Base-by-base conservation (phyloP, 1,140 invertebrate species). In the Bursaphelenchus mucronatus region DNA sequence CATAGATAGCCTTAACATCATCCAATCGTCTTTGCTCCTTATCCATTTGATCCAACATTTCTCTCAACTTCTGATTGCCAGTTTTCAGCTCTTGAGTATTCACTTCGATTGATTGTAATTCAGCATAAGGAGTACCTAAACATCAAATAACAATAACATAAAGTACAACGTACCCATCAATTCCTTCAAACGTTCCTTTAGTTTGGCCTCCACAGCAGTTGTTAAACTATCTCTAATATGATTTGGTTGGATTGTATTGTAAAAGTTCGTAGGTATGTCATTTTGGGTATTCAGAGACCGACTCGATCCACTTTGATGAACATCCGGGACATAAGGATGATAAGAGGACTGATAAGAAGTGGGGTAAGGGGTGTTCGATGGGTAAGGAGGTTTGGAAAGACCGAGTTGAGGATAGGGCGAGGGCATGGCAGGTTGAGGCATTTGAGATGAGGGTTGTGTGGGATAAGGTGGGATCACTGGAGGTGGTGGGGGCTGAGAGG, bases 131-230 rank as follows among this genome's bases (percentile, higher is more conserved):
- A 19, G 66, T 79, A 10, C 76, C 77, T 79, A 58, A 58, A 81
- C 44, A 4, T 0, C 0, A 44, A 58, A 46, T 61, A 67, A 10
- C 53, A 30, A 50, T 10, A 56, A 11, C 41, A 19, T n/a, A 63
- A 41, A n/a, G 15, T 51, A 52, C 15, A 9, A 61, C 63, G 52
- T 90, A 67, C 89, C 89, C 71, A 90, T 89, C 76, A 90, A 88
- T 80, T 97, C 94, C 67, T 90, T 88, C 50, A 97, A 85, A 64
- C 89, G 86, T 62, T 90, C 85, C 73, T 88, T 87, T 57, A 97
- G 80, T 84, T 94, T 95, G 80, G 97, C 93, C 83, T 94, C 91
- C 0, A 96, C 90, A 15, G 94, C 94, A 54, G 91, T 92, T 2
- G 96, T 82, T 9, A 98, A 83, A 30, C 94, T 97, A 49, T 89